Conservation (phyloP, 2,113 vertebrate genomes). For the Pao palembangensis region DNA sequence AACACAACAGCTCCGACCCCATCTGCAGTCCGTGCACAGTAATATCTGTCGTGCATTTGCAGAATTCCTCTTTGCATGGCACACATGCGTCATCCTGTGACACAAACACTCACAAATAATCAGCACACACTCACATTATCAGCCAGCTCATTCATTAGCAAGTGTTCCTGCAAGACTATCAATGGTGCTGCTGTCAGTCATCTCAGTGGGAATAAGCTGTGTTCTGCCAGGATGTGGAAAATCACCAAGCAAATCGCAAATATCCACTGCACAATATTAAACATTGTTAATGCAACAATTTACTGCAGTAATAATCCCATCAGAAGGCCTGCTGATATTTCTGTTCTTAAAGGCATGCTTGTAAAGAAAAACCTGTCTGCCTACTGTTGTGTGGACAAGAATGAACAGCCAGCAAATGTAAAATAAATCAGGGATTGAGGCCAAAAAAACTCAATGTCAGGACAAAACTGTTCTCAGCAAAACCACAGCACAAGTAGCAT, state of each 20-base stretch:
- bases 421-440: conserved; percentile 13
- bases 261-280: neutral
- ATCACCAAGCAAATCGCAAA: conserved; percentile 3
- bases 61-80: conserved; percentile 37
- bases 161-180: conserved; percentile 28
- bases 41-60: conserved; percentile 29
- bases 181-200: conserved; percentile 26
- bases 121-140: conserved; percentile 31
- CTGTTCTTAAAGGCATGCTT: neutral
- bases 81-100: conserved; percentile 12
- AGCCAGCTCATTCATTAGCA: conserved; percentile 19
- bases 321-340: neutral
- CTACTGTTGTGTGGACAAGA: neutral
- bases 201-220: conserved; percentile 2
- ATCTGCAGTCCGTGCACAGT: conserved; percentile 39
- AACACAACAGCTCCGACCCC: conserved; percentile 38
- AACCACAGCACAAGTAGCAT: conserved; percentile 6
- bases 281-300: too few relatives aligned
- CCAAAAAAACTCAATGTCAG: conserved; percentile 10
- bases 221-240: conserved; percentile 17
- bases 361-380: too few relatives aligned
- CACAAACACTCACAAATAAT: conserved; percentile 31
- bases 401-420: neutral
- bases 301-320: too few relatives aligned
- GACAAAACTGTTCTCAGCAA: conserved; percentile 31